Percentiles rank a stretch among this genome's conserved stretches.
Evolutionary conservation across 2,888 invertebrate genomes (phyloP).

Genomic region (Lutraria lutraria): DNA sequence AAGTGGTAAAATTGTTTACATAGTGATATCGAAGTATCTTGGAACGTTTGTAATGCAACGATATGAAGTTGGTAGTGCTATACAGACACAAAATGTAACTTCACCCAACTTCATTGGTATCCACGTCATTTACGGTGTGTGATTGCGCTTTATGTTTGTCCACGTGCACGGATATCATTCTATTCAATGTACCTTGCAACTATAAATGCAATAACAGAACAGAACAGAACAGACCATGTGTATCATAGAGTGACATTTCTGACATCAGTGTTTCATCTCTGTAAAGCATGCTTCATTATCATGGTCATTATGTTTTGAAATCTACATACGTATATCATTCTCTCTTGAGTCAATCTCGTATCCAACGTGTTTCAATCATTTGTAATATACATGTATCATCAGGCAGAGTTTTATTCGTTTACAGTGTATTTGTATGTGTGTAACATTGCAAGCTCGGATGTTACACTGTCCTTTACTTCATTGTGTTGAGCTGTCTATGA

Average conservation of each 20-base stretch:
- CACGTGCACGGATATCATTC: background rate
- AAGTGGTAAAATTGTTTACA: background rate
- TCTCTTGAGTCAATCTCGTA: background rate
- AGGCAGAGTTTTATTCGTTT: no score
- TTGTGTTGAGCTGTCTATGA: no score
- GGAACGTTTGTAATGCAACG: background rate
- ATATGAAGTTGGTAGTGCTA: background rate
- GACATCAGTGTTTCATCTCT: background rate
- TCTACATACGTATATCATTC: no score
- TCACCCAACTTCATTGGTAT: background rate
- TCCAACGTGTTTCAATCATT: background rate
- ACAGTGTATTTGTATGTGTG: no score
- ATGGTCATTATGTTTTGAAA: background rate
- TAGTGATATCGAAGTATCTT: background rate
- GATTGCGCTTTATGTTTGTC: background rate
- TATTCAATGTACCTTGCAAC: background rate
- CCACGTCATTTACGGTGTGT: background rate
- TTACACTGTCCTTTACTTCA: no score
- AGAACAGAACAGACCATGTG: slow-evolving; percentile 1
- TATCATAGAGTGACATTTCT: background rate
- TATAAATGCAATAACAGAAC: slow-evolving; percentile 4
- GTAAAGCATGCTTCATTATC: background rate
- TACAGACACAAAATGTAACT: slow-evolving; percentile 4
- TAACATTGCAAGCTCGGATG: no score
- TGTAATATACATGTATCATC: background rate